Conservation (phyloP, 2,797 vertebrate species). For the Sebastolobus alascanus region DNA sequence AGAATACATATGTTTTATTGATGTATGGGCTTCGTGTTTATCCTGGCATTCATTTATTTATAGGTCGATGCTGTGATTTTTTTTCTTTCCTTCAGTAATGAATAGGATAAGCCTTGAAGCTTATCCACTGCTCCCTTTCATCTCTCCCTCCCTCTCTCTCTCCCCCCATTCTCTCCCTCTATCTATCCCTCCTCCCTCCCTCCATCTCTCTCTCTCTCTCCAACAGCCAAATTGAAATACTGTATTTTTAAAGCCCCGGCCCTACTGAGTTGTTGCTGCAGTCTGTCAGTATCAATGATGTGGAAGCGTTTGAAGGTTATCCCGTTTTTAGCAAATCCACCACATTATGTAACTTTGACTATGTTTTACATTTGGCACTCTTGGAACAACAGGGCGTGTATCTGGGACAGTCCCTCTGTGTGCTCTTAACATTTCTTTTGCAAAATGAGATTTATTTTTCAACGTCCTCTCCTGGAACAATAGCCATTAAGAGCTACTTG, state of each 20-base stretch:
- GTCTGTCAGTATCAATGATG: conserved; percentile 83
- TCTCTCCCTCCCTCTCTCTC: conserved; percentile 54
- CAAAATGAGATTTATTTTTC: conserved; percentile 71
- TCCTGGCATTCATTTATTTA: conserved; percentile 85
- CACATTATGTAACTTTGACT: conserved; percentile 79
- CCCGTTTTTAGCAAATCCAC: conserved; percentile 76
- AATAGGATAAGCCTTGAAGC: conserved; percentile 85
- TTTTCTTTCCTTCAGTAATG: conserved; percentile 80
- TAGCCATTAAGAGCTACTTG: conserved; percentile 64
- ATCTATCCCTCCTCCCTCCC: not conserved
- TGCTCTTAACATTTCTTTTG: conserved; percentile 58
- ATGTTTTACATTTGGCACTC: conserved; percentile 75
- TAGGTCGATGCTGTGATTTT: conserved; percentile 80
- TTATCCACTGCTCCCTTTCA: conserved; percentile 82
- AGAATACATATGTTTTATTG: conserved; percentile 86
- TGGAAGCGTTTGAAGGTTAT: conserved; percentile 79
- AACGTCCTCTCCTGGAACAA: conserved; percentile 71
- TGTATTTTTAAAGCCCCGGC: conserved; percentile 75
- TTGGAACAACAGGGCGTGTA: conserved; percentile 57
- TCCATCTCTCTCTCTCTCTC: conserved; percentile 16
- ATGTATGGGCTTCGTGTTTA: conserved; percentile 81
- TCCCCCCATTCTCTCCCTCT: conserved; percentile 8
- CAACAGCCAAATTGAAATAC: conserved; percentile 82
- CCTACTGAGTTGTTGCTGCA: conserved; percentile 76
- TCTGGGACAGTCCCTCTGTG: conserved; percentile 66